These are phyloP conservation scores for Pristionchus entomophagus DNA, from an alignment of 2,888 invertebrate species.

Conservation along the genomic window DNA sequence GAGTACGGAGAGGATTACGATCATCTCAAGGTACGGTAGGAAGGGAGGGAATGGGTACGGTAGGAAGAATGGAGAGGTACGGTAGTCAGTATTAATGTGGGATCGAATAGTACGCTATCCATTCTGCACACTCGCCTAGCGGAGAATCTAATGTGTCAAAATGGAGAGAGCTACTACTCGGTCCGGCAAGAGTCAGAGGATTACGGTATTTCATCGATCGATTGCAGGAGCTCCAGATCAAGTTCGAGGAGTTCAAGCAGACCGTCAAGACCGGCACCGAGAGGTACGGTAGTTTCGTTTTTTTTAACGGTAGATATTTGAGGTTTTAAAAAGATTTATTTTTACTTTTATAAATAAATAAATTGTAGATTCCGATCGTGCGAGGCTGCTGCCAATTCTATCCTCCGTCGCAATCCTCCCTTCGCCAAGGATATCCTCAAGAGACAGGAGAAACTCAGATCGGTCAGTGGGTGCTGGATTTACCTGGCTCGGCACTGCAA, in stretches of 20 bases:
- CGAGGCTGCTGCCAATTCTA: slow-evolving; percentile 90
- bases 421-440: slow-evolving; percentile 89
- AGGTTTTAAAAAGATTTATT: no score
- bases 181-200: no score
- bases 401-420: slow-evolving; percentile 84
- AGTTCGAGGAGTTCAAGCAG: slow-evolving; percentile 93
- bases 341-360: not conserved
- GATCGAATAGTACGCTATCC: no score
- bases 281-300: slow-evolving; percentile 49
- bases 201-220: no score
- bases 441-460: slow-evolving; percentile 76
- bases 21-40: slow-evolving; percentile 62
- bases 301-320: no score
- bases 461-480: no score
- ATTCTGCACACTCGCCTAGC: no score
- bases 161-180: no score
- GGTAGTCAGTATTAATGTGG: no score
- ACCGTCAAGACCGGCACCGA: slow-evolving; percentile 91
- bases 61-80: not conserved
- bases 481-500: no score
- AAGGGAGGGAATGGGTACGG: no score
- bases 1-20: slow-evolving; percentile 92
- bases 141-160: no score
- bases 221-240: slow-evolving; percentile 85
- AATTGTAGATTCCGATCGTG: slow-evolving; percentile 86